Conservation (phyloP, 2,797 vertebrate genomes). For the Centroberyx gerrardi region DNA sequence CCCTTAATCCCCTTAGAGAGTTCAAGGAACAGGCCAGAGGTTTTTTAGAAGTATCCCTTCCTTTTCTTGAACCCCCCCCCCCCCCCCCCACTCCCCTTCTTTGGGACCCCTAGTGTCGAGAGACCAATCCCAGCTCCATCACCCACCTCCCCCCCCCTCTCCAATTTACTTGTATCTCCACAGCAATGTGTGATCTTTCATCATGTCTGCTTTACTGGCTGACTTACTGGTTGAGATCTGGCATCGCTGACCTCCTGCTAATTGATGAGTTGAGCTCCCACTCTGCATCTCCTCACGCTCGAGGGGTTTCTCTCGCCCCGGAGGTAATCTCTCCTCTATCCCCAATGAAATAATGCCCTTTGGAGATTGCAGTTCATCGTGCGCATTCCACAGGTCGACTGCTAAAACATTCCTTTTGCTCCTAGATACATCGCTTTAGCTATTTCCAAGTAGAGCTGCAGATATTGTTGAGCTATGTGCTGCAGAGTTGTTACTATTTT, state of each 20-base stretch:
- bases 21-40: constrained; percentile 53
- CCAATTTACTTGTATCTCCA: constrained; percentile 20
- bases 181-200: constrained; percentile 44
- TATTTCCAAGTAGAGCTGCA: no score
- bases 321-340: constrained; percentile 43
- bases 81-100: background rate
- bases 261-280: constrained; percentile 59
- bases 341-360: constrained; percentile 46
- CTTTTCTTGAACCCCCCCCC: constrained; percentile 7
- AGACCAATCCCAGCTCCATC: constrained; percentile 42
- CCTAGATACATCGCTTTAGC: no score
- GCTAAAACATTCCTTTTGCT: constrained; percentile 9
- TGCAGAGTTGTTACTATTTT: no score
- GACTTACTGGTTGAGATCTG: constrained; percentile 46
- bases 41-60: constrained; percentile 53
- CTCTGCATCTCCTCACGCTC: constrained; percentile 51
- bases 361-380: constrained; percentile 30
- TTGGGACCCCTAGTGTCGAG: constrained; percentile 8
- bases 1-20: constrained; percentile 76
- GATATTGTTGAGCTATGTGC: no score
- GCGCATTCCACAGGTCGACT: constrained; percentile 46
- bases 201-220: constrained; percentile 45
- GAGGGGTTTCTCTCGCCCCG: constrained; percentile 57
- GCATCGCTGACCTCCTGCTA: constrained; percentile 55
- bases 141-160: background rate